Base-by-base conservation (phyloP, 2,113 vertebrate species). In the Aphyosemion australe region DNA sequence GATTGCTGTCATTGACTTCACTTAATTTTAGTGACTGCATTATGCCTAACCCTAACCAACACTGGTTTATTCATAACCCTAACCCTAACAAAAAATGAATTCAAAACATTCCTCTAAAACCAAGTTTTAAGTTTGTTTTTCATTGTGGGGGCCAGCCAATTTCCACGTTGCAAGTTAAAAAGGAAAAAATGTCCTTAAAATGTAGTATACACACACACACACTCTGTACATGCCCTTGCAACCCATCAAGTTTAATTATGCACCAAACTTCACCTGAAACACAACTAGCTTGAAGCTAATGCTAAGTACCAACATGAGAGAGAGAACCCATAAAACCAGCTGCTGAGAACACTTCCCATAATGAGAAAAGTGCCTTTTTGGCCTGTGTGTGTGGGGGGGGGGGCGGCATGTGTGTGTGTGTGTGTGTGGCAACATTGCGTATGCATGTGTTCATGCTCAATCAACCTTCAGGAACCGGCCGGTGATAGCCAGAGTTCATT, bases 401-500 rank as follows among this genome's bases (percentile, higher is more conserved):
- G 34, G 4, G 34, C 6, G 34, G 34, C 1, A 6, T 37, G 34
- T 5, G 34, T 37, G 34, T 5, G 34, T 37, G 34, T 5, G 34
- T 37, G 34, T 5, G 34, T 37, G 34, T 39, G 53, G 52, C 16
- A 1, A n/a, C 9, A 5, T 65, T 58, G 51, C 49, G 50, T 60
- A 51, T 69, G 69, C 46, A 73, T 51, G 63, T 60, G 58, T 67
- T 72, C 46, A 75, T 51, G 63, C 54, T 77, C 61, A 77, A 21
- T 82, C 76, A 88, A 75, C 77, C 68, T 76, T 79, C 73, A 83
- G 72, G 32, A 61, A 53, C 51, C 61, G 58, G 26, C 66, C 14
- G 7, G 63, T 67, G 74, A 69, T 65, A 68, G 65, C 72, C 76
- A 87, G 66, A 83, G 74, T 76, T 84, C 64, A 82, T 84, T 84